Evolutionary conservation across 2,888 invertebrate species (phyloP).

Genomic region (Hedya salicella): DNA sequence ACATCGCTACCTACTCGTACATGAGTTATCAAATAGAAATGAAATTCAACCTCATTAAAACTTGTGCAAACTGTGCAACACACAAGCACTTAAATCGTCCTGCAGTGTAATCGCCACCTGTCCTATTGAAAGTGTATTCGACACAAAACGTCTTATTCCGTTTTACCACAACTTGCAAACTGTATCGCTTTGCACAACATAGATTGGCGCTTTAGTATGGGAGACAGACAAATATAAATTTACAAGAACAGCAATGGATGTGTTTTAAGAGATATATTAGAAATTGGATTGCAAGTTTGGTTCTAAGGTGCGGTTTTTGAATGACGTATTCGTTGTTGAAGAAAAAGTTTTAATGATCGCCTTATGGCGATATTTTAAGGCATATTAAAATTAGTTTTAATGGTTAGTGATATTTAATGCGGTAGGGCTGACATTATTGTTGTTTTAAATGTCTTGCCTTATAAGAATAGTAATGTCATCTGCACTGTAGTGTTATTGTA

Average conservation of each 20-base stretch:
- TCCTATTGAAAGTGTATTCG: constrained; percentile 31
- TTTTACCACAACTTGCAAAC: neutral
- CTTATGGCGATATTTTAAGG: constrained; percentile 22
- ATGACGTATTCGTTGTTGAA: constrained; percentile 29
- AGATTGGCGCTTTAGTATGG: constrained; percentile 8
- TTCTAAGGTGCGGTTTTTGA: constrained; percentile 26
- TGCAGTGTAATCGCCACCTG: constrained; percentile 41
- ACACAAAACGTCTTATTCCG: constrained; percentile 32
- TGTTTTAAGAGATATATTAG: neutral
- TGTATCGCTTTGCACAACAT: neutral
- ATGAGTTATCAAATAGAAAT: neutral
- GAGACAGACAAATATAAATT: no score
- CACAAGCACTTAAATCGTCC: constrained; percentile 20
- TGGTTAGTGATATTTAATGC: constrained; percentile 1
- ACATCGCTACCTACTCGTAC: neutral
- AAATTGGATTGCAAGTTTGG: neutral
- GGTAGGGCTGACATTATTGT: neutral
- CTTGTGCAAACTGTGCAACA: neutral
- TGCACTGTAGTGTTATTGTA: no score
- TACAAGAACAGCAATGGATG: constrained; percentile 1
- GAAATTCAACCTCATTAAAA: neutral
- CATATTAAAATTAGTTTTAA: neutral
- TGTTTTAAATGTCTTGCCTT: constrained; percentile 2
- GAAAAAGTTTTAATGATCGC: constrained; percentile 30
- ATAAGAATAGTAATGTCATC: neutral